A percentile compares a stretch with the other conserved stretches of the same genome.
Evolutionary conservation across 2,113 vertebrate species (phyloP).

Genomic region (Glaucidium brasilianum): DNA sequence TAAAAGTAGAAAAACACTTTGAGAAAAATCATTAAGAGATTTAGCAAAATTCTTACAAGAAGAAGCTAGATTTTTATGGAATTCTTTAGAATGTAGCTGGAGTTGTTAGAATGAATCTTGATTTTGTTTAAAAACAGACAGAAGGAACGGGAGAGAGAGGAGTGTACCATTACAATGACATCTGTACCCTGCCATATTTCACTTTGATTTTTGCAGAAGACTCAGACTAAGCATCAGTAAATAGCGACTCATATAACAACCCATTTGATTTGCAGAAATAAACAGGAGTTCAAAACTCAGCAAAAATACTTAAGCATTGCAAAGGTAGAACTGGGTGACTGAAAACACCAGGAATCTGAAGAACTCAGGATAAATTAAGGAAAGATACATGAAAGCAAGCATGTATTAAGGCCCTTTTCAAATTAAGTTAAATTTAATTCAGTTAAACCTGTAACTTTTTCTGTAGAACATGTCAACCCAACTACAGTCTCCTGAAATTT

Average conservation of each 20-base stretch:
- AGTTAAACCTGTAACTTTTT: not conserved
- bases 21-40: not conserved
- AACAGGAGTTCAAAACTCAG: not conserved
- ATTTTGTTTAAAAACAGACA: not conserved
- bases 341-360: not conserved
- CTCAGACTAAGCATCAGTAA: not conserved
- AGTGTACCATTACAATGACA: not conserved
- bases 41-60: not conserved
- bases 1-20: not conserved
- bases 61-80: not conserved
- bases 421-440: not conserved
- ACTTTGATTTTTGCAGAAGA: not conserved
- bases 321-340: not conserved
- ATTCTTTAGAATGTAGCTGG: not conserved
- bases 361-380: not conserved
- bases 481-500: not conserved
- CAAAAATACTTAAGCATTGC: not conserved
- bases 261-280: not conserved
- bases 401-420: not conserved
- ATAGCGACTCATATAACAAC: not conserved
- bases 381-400: not conserved
- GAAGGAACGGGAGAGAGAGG: not conserved
- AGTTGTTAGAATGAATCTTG: not conserved
- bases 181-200: not conserved
- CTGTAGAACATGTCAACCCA: not conserved